These are phyloP conservation scores for Dicyrtoma fusca DNA, from an alignment of 2,888 invertebrate species.

Conservation along the genomic window DNA sequence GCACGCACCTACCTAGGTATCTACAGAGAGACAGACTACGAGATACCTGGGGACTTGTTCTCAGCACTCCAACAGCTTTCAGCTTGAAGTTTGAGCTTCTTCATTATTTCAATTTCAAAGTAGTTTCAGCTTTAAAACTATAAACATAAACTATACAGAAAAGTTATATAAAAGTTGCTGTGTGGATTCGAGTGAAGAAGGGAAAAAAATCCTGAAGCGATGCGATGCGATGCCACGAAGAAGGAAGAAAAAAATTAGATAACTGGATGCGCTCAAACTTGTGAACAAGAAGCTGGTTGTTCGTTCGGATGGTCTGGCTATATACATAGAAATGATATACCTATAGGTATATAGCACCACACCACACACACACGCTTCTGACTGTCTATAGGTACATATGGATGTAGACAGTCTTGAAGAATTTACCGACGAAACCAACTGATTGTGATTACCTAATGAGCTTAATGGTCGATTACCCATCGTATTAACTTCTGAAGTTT, in stretches of 20 bases:
- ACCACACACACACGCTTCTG: too few species aligned
- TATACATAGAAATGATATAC: neutral
- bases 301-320: neutral
- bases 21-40: neutral
- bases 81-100: constrained; percentile 14
- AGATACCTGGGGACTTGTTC: constrained; percentile 31
- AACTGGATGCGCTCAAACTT: neutral
- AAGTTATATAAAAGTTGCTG: neutral
- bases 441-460: constrained; percentile 51
- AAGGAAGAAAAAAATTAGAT: constrained; percentile 15
- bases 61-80: constrained; percentile 32
- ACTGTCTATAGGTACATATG: neutral
- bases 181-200: neutral
- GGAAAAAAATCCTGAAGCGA: neutral
- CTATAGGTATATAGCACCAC: neutral
- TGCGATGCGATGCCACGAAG: neutral
- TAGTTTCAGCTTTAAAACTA: too few species aligned
- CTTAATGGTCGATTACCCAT: constrained; percentile 50
- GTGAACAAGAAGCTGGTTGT: constrained; percentile 7
- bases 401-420: constrained; percentile 28
- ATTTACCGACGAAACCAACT: constrained; percentile 45
- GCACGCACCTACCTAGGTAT: too few species aligned
- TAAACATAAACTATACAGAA: too few species aligned
- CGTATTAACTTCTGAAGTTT: constrained; percentile 43
- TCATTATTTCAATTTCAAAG: constrained; percentile 16